Evolutionary conservation across 2,888 invertebrate genomes (phyloP).

Genomic region (Lypha dubia): DNA sequence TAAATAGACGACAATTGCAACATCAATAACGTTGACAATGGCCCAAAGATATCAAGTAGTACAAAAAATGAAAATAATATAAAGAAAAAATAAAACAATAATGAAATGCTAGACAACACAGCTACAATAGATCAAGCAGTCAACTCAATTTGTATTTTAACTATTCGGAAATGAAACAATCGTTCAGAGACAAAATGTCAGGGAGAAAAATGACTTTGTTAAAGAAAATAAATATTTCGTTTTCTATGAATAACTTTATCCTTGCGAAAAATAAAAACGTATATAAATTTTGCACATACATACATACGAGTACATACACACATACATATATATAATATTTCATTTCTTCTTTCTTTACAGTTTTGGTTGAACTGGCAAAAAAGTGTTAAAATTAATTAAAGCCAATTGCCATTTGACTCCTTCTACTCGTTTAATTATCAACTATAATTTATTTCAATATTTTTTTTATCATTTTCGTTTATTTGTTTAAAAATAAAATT

Average conservation of each 20-base stretch:
- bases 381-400: constrained; percentile 57
- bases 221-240: background rate
- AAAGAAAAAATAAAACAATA: background rate
- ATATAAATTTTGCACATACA: background rate
- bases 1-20: constrained; percentile 42
- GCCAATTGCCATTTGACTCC: constrained; percentile 53
- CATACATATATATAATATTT: background rate
- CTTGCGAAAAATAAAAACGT: background rate
- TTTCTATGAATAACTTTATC: background rate
- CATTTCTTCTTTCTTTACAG: background rate
- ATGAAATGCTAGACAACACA: background rate
- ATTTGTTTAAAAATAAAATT: background rate
- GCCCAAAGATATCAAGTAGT: constrained; percentile 18
- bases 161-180: constrained; percentile 5
- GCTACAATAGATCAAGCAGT: constrained; percentile 11
- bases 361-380: constrained; percentile 16
- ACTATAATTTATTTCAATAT: constrained; percentile 46
- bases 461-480: background rate
- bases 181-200: background rate
- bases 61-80: background rate
- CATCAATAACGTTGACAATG: constrained; percentile 50
- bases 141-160: constrained; percentile 51
- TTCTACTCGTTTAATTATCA: constrained; percentile 21
- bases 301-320: too few relatives aligned
- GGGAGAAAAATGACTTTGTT: background rate